phyloP scores from a whole-genome alignment of 2,113 vertebrate genomes.

The Hypomesus transpacificus region DNA sequence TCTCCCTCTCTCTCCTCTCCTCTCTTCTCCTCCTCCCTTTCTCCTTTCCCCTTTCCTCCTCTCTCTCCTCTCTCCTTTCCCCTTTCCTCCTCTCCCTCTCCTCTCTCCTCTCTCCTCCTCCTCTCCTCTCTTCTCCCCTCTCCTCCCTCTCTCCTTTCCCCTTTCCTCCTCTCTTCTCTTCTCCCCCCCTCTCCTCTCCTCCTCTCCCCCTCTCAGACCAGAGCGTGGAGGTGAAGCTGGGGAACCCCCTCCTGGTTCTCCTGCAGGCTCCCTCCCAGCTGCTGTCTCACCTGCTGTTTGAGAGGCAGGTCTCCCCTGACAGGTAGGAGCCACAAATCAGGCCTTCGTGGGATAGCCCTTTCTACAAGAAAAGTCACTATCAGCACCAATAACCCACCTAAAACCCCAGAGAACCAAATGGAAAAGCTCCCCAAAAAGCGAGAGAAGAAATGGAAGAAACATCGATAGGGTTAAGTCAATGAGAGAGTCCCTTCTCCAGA shows the following conservation, averaged over 20 bases:
- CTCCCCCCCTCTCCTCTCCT: background rate
- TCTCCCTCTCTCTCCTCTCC: background rate
- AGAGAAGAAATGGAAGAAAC: no score
- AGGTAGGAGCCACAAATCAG: slow-evolving; percentile 71
- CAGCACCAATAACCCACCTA: no score
- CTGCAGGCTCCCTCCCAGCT: slow-evolving; percentile 87
- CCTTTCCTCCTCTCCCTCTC: background rate
- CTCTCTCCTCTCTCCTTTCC: background rate
- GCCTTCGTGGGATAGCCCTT: no score
- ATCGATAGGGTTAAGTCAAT: no score
- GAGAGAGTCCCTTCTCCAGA: no score
- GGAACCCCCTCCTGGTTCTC: slow-evolving; percentile 89
- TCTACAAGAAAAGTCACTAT: background rate
- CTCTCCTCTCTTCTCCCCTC: background rate
- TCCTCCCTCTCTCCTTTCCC: background rate
- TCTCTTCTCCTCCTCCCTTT: background rate
- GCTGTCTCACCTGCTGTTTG: slow-evolving; percentile 88
- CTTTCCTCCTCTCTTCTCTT: background rate
- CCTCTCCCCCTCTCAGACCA: slow-evolving; percentile 64
- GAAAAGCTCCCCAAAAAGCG: no score
- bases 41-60: background rate
- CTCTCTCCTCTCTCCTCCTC: background rate
- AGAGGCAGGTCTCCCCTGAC: slow-evolving; percentile 88
- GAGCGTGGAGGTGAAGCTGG: slow-evolving; percentile 78
- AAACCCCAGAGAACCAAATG: no score